phyloP scores from a whole-genome alignment of 2,113 vertebrate species.

The Crotalus horridus region DNA sequence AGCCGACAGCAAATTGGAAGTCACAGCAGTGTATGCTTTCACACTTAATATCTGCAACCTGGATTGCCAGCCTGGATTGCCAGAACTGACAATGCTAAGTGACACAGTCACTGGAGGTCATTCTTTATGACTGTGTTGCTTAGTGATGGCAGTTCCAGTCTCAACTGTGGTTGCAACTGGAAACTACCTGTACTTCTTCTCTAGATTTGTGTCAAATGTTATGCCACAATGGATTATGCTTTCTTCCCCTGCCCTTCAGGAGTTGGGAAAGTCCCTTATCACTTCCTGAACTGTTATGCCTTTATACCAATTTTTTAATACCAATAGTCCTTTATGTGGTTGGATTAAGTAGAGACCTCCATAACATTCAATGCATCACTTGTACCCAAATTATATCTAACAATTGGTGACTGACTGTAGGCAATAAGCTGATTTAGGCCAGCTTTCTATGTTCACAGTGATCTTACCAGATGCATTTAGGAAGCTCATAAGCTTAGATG shows the following conservation, averaged over 20 bases:
- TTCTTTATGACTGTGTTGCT: not conserved
- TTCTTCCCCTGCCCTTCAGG: not conserved
- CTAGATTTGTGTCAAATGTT: not conserved
- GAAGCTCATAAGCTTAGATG: not conserved
- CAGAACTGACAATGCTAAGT: not conserved
- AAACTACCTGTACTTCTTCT: not conserved
- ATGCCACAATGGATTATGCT: not conserved
- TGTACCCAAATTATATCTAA: not conserved
- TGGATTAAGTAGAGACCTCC: too few species aligned
- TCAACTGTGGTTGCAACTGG: not conserved
- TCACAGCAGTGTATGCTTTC: not conserved
- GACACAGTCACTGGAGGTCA: not conserved
- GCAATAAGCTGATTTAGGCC: not conserved
- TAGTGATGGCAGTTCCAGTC: not conserved
- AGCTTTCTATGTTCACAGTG: not conserved
- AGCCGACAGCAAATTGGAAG: not conserved
- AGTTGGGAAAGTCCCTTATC: not conserved
- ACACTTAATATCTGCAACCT: not conserved
- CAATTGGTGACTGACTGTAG: not conserved
- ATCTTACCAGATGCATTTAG: not conserved
- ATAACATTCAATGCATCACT: not conserved
- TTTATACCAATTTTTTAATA: not conserved
- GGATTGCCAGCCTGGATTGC: not conserved
- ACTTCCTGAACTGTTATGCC: not conserved
- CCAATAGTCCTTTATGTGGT: not conserved